phyloP scores from a whole-genome alignment of 2,797 vertebrate species.

The Platyrinchus mystaceus region DNA sequence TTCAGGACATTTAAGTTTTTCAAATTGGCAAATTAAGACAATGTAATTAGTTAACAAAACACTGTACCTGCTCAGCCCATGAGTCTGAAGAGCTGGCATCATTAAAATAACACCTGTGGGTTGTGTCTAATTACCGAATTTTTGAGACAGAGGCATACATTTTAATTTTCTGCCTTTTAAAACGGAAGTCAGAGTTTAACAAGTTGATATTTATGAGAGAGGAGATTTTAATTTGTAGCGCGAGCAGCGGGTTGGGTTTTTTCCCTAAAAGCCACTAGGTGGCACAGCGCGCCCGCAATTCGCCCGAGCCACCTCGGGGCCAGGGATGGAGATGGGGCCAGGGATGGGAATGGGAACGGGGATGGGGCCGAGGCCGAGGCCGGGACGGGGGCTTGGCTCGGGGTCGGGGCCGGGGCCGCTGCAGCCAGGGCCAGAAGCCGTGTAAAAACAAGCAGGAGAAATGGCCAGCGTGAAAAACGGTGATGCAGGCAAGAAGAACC shows the following conservation, averaged over 20 bases:
- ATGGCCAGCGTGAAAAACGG: background rate
- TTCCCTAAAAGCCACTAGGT: constrained; percentile 41
- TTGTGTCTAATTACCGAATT: constrained; percentile 64
- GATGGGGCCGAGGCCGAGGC: background rate
- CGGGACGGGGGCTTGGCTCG: background rate
- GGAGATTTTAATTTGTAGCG: background rate
- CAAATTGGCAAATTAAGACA: constrained; percentile 56
- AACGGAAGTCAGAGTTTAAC: constrained; percentile 62
- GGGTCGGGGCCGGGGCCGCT: background rate
- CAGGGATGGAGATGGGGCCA: background rate
- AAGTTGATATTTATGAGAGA: constrained; percentile 54
- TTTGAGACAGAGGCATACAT: constrained; percentile 21
- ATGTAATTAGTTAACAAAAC: constrained; percentile 57
- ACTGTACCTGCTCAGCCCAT: constrained; percentile 10
- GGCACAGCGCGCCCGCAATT: constrained; percentile 53
- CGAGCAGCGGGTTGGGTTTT: background rate
- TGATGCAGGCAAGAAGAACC: background rate
- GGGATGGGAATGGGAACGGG: fast-evolving
- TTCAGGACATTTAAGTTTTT: constrained; percentile 52
- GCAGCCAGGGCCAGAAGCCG: background rate
- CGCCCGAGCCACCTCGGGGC: background rate
- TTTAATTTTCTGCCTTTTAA: constrained; percentile 65
- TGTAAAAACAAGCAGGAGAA: constrained; percentile 19
- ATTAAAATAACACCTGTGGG: constrained; percentile 59
- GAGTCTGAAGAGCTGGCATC: constrained; percentile 30